Conservation (phyloP, 2,888 invertebrate genomes). For the Xylocampa areola region DNA sequence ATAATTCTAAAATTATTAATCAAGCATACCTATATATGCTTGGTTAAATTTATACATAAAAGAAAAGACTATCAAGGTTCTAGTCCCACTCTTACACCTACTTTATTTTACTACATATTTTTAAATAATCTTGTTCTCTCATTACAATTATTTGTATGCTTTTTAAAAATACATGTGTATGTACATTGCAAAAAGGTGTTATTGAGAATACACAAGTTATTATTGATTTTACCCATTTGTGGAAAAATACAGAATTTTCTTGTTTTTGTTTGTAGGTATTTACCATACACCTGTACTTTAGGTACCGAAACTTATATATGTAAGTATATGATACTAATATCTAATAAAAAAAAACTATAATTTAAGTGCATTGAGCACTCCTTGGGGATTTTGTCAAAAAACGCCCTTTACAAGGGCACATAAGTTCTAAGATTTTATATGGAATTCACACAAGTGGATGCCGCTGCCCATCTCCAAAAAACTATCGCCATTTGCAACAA, state of each 20-base stretch:
- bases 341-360: no score
- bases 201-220: neutral
- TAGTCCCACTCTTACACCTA: neutral
- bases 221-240: slow-evolving; percentile 3
- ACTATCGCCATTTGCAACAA: neutral
- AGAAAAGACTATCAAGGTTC: neutral
- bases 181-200: neutral
- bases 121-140: neutral
- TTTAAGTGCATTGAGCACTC: neutral
- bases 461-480: neutral
- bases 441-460: neutral
- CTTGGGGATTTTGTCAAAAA: neutral
- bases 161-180: neutral
- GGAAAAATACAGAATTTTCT: neutral
- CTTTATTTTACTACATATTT: no score
- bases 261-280: no score
- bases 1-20: slow-evolving; percentile 14
- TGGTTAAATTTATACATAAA: slow-evolving; percentile 4
- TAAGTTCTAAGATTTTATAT: no score
- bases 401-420: no score
- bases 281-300: neutral
- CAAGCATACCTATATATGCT: slow-evolving; percentile 6
- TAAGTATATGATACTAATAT: neutral
- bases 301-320: neutral
- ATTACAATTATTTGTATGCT: neutral